Evolutionary conservation across 2,888 invertebrate genomes (phyloP).

Genomic region (Panzeria rudis): DNA sequence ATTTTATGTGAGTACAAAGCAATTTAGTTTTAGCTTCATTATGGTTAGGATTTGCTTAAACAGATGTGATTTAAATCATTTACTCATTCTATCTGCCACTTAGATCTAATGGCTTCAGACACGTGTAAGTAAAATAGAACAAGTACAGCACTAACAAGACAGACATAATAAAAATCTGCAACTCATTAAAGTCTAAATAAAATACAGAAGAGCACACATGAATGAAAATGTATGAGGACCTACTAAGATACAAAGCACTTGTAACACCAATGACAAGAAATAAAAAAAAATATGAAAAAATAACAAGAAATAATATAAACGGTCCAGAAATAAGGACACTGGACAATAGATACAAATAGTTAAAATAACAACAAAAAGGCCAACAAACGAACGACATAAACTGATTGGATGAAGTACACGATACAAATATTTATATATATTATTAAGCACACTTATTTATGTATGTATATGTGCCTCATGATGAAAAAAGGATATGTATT

Average conservation of each 20-base stretch:
- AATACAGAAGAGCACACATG: conserved; percentile 18
- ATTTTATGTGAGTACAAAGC: neutral
- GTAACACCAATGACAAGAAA: conserved; percentile 49
- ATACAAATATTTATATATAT: conserved; percentile 29
- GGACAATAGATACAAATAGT: conserved; percentile 60
- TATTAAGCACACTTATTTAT: conserved; percentile 5
- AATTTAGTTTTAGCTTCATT: conserved; percentile 17
- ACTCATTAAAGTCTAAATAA: conserved; percentile 78
- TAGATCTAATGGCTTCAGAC: conserved; percentile 63
- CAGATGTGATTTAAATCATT: conserved; percentile 67
- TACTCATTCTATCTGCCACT: conserved; percentile 54
- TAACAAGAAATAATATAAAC: conserved; percentile 20
- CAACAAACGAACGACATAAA: conserved; percentile 67
- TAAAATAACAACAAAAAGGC: conserved; percentile 63
- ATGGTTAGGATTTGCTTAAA: conserved; percentile 50
- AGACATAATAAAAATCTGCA: conserved; percentile 73
- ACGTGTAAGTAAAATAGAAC: conserved; percentile 41
- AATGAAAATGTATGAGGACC: conserved; percentile 7
- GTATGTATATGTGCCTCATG: neutral
- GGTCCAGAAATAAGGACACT: conserved; percentile 32
- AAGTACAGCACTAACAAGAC: conserved; percentile 3
- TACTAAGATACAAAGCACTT: conserved; percentile 1
- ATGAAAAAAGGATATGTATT: conserved; percentile 9
- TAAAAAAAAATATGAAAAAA: conserved; percentile 35
- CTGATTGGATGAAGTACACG: conserved; percentile 65